These are phyloP conservation scores for Coronaproctus castanopsis DNA, from an alignment of 2,888 invertebrate genomes.

Conservation along the genomic window DNA sequence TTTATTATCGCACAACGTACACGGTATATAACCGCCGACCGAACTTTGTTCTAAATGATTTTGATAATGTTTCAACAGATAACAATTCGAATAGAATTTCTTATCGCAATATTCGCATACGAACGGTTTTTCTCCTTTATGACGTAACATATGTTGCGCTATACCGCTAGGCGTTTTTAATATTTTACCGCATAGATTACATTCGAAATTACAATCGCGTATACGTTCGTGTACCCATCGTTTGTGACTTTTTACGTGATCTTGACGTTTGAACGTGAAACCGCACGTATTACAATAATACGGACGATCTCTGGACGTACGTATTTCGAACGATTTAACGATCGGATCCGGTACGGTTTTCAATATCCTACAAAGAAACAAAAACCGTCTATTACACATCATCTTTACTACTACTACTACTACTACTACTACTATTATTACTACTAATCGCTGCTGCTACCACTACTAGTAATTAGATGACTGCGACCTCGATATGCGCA, in stretches of 20 bases:
- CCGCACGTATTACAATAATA: conserved; percentile 31
- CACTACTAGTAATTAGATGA: too few relatives aligned
- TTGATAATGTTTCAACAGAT: neutral
- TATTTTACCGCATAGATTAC: conserved; percentile 31
- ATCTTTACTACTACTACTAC: too few relatives aligned
- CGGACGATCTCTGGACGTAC: conserved; percentile 25
- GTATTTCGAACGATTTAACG: neutral
- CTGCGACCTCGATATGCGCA: too few relatives aligned
- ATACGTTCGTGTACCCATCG: conserved; percentile 30
- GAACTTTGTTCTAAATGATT: neutral
- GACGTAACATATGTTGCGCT: conserved; percentile 14
- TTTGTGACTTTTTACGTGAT: conserved; percentile 34
- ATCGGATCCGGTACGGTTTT: neutral
- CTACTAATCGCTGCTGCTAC: too few relatives aligned
- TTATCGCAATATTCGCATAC: conserved; percentile 7
- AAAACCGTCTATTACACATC: too few relatives aligned
- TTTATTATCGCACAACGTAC: neutral
- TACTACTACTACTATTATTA: too few relatives aligned
- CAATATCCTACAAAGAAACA: neutral
- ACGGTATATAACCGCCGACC: neutral
- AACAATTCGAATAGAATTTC: neutral
- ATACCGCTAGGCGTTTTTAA: conserved; percentile 27
- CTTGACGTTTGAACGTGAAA: conserved; percentile 21
- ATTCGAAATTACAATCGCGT: conserved; percentile 28
- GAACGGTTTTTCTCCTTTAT: conserved; percentile 16